phyloP scores from a whole-genome alignment of 2,797 vertebrate species.

The Chelmon rostratus region DNA sequence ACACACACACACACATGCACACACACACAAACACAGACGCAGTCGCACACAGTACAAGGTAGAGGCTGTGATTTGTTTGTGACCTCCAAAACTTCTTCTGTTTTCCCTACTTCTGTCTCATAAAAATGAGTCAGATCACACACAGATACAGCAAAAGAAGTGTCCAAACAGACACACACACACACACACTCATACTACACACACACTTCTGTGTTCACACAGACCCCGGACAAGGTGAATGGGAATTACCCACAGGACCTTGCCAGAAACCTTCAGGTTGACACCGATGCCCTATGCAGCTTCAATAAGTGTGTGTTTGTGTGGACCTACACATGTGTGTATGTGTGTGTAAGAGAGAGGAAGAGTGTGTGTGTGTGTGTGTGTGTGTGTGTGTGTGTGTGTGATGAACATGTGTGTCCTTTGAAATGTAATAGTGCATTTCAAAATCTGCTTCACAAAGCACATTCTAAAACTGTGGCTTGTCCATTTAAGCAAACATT shows the following conservation, averaged over 20 bases:
- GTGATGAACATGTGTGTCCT: slow-evolving; percentile 75
- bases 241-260: slow-evolving; percentile 85
- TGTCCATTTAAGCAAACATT: slow-evolving; percentile 84
- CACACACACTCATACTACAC: slow-evolving; percentile 21
- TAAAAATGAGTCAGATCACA: slow-evolving; percentile 68
- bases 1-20: slow-evolving; percentile 18
- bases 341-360: slow-evolving; percentile 25
- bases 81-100: slow-evolving; percentile 84
- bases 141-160: slow-evolving; percentile 59
- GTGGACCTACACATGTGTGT: slow-evolving; percentile 37
- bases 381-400: slow-evolving; percentile 49
- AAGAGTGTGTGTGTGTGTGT: slow-evolving; percentile 46
- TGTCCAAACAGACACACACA: slow-evolving; percentile 46
- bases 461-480: slow-evolving; percentile 82
- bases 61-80: slow-evolving; percentile 72
- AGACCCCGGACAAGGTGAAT: slow-evolving; percentile 82
- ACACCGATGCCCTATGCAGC: slow-evolving; percentile 79
- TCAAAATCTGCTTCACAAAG: slow-evolving; percentile 87
- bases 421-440: slow-evolving; percentile 82
- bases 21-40: slow-evolving; percentile 17
- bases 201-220: slow-evolving; percentile 39
- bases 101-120: slow-evolving; percentile 69
- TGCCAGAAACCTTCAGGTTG: slow-evolving; percentile 84
- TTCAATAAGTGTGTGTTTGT: slow-evolving; percentile 49
- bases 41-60: slow-evolving; percentile 17